Evolutionary conservation across 2,888 invertebrate species (phyloP), one percentile per base, ranked within the genome.

Genomic region (Patella caerulea): DNA sequence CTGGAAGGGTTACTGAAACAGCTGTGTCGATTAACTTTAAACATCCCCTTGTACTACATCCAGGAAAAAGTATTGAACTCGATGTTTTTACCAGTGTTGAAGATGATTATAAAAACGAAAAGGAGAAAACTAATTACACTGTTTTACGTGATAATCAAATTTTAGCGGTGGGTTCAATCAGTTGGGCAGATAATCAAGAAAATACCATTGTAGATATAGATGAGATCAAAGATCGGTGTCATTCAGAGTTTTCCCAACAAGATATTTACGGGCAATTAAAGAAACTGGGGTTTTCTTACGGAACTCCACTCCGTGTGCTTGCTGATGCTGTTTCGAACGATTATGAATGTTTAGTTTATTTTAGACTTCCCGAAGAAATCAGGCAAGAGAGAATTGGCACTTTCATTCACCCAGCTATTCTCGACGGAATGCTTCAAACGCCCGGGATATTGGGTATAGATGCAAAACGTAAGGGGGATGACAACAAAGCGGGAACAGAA

Each of bases 381-480:
- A n/a, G 53, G n/a, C 29, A 74, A 45, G 74, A 78, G 54, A 72
- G 74, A 56, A 24, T 12, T 14, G 15, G 71, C 24, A 78, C 74
- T 45, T 19, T 71, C 0, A 34, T 78, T 15, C 78, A 78, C 69
- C 78, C 78, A 4, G 71, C 75, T 70, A 71, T 78, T 14, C 19
- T 78, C 3, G 78, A 78, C 72, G 69, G 71, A 17, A 59, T 75
- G 54, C 71, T 72, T 45, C 78, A 78, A 65, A 17, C 75, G 7
- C 65, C 72, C 7, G 70, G 71, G 53, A 56, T 53, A n/a, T 34
- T 65, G 2, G 65, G 11, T 45, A 45, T 45, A 45, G 76, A 73
- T 75, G 69, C 78, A 17, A 59, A 12, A n/a, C 11, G 53, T 17
- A 53, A 7, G 5, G 29, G 65, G 2, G 17, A 71, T 29, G 2